These are phyloP conservation scores for Antedon mediterranea DNA, from an alignment of 53 echinoderm and acorn worm genomes.

Conservation along the genomic window DNA sequence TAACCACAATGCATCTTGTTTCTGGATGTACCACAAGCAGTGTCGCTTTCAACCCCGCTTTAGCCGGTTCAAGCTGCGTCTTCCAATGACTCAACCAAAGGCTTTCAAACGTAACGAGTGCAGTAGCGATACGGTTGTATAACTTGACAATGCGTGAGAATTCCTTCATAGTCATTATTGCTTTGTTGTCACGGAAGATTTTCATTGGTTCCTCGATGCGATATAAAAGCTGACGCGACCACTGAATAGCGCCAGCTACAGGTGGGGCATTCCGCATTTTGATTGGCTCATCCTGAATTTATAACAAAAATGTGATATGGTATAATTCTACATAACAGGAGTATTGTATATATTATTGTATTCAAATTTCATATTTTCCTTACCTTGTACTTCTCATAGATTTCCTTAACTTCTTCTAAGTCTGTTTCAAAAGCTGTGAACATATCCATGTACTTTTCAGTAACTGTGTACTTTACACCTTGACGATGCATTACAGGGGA, in stretches of 20 bases:
- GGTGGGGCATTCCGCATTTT: constrained; percentile 87
- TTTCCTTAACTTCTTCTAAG: constrained; percentile 80
- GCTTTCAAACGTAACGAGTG: constrained; percentile 91
- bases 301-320: neutral
- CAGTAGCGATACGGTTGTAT: constrained; percentile 94
- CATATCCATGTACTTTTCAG: constrained; percentile 92
- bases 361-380: no score
- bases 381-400: constrained; percentile 91
- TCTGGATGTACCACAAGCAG: constrained; percentile 65
- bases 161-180: constrained; percentile 64
- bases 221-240: constrained; percentile 90
- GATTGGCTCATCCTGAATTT: constrained; percentile 65
- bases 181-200: constrained; percentile 81
- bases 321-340: neutral
- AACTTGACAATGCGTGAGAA: constrained; percentile 89
- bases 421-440: constrained; percentile 82
- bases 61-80: constrained; percentile 76
- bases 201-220: constrained; percentile 97
- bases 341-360: no score
- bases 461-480: constrained; percentile 63
- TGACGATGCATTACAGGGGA: constrained; percentile 73
- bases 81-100: constrained; percentile 92
- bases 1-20: constrained; percentile 74
- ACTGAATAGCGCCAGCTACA: constrained; percentile 86
- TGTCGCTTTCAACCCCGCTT: constrained; percentile 71